These are phyloP conservation scores for Podiceps cristatus DNA, from an alignment of 2,113 vertebrate species.

Conservation along the genomic window DNA sequence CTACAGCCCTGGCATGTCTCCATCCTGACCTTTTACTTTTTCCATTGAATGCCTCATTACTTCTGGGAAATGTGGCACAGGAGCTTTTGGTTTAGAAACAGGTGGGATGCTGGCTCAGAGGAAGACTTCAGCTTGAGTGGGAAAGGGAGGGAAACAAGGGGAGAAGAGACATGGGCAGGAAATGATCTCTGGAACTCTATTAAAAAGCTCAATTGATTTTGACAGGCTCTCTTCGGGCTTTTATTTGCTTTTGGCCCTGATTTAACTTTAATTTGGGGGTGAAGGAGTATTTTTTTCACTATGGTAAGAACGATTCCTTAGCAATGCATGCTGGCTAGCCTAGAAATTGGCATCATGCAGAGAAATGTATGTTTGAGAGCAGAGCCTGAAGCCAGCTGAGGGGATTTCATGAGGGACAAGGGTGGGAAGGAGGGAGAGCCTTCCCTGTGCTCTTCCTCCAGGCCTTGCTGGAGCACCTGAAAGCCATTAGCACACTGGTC, in stretches of 20 bases:
- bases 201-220: neutral
- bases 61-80: constrained; percentile 41
- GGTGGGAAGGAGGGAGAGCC: neutral
- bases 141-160: neutral
- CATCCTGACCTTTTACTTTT: neutral
- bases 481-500: neutral
- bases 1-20: neutral
- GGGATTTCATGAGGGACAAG: neutral
- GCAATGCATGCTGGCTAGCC: neutral
- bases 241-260: neutral
- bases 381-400: neutral
- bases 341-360: neutral
- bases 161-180: neutral
- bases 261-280: neutral
- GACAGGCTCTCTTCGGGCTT: neutral
- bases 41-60: neutral
- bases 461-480: constrained; percentile 15
- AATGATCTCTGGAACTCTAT: neutral
- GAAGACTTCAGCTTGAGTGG: neutral
- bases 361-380: neutral
- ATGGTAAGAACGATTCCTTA: neutral
- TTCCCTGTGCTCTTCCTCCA: neutral
- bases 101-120: constrained; percentile 14
- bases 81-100: constrained; percentile 1
- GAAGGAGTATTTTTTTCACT: neutral